phyloP scores from a whole-genome alignment of 2,113 vertebrate genomes.

The Ceyx cyanopectus region DNA sequence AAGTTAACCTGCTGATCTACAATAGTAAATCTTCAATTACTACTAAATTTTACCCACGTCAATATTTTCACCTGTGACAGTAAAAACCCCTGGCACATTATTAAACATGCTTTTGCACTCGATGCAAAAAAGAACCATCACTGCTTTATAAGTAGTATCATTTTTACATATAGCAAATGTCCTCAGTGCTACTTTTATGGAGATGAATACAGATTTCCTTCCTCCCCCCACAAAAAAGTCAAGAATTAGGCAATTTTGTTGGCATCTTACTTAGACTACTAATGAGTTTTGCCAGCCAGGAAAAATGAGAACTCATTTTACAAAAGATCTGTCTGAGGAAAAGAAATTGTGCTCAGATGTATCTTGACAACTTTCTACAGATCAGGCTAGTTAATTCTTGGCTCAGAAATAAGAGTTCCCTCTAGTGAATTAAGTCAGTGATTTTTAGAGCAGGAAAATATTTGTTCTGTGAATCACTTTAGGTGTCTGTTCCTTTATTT shows the following conservation, averaged over 20 bases:
- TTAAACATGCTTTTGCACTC: conserved; percentile 49
- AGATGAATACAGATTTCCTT: neutral
- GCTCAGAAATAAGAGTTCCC: conserved; percentile 28
- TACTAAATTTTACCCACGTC: no score
- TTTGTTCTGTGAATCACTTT: conserved; percentile 57
- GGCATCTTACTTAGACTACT: conserved; percentile 46
- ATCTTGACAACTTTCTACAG: conserved; percentile 59
- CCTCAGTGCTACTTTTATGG: conserved; percentile 5
- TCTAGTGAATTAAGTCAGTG: conserved; percentile 44
- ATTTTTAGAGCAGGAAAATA: conserved; percentile 40
- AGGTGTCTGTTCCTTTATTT: conserved; percentile 49
- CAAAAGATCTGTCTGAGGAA: conserved; percentile 31
- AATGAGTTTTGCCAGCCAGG: conserved; percentile 52
- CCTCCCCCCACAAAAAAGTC: neutral
- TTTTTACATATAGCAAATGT: conserved; percentile 16
- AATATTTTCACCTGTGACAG: no score
- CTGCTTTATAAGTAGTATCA: neutral
- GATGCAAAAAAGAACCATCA: conserved; percentile 36
- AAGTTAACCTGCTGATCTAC: no score
- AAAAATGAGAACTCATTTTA: conserved; percentile 62
- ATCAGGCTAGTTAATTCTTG: conserved; percentile 50
- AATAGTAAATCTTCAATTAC: no score
- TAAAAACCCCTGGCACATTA: neutral
- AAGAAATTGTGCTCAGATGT: neutral
- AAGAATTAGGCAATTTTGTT: conserved; percentile 42